These are phyloP conservation scores for Coenonympha arcania DNA, from an alignment of 2,888 invertebrate species.

Conservation along the genomic window DNA sequence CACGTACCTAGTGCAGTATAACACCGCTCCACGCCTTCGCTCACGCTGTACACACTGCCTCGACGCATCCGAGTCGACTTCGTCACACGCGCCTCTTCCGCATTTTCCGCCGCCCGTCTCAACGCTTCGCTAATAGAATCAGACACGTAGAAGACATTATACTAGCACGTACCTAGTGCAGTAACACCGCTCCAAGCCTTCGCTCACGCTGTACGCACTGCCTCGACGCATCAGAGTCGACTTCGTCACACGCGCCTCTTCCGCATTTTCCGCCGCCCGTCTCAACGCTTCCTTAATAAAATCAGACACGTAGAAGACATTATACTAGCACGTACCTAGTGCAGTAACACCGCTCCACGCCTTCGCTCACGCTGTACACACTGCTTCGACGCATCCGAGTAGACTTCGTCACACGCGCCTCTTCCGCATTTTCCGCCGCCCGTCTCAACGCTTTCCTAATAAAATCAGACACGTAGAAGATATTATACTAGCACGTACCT, in stretches of 20 bases:
- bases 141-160: too few relatives aligned
- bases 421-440: slow-evolving; percentile 23
- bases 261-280: slow-evolving; percentile 23
- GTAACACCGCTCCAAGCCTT: slow-evolving; percentile 55
- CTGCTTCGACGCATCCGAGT: not conserved
- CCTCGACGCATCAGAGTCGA: not conserved
- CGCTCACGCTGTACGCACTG: not conserved
- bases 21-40: too few relatives aligned
- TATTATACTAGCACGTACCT: slow-evolving; percentile 40
- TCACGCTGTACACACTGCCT: too few relatives aligned
- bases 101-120: not conserved
- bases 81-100: not conserved
- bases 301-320: not conserved
- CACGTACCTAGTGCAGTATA: too few relatives aligned
- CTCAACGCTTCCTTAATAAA: slow-evolving; percentile 21
- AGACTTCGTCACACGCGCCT: slow-evolving; percentile 34
- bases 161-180: slow-evolving; percentile 53
- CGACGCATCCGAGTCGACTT: not conserved
- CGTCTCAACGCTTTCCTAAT: slow-evolving; percentile 21
- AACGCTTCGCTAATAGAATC: too few relatives aligned
- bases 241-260: slow-evolving; percentile 35
- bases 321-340: slow-evolving; percentile 40
- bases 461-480: not conserved
- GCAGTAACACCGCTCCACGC: slow-evolving; percentile 63
- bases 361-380: not conserved